A percentile compares a stretch with the other conserved stretches of the same genome.
These are phyloP conservation scores for Pteropus rufus DNA, from an alignment of 2,797 vertebrate species.

Conservation along the genomic window DNA sequence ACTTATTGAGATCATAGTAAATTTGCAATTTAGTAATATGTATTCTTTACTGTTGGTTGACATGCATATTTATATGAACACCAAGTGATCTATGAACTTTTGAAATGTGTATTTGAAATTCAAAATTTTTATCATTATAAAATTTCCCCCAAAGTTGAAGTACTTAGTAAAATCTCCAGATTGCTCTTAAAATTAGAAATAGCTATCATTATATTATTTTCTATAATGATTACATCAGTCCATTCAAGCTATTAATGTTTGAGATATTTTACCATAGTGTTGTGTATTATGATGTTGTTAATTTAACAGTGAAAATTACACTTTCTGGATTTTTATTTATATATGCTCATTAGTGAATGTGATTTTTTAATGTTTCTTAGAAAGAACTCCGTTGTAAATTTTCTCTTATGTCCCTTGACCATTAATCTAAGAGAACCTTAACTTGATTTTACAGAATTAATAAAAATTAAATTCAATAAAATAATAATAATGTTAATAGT, in stretches of 20 bases:
- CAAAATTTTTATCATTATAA: neutral
- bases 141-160: neutral
- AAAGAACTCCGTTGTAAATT: neutral
- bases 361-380: neutral
- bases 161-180: neutral
- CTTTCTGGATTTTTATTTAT: neutral
- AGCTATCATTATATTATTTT: neutral
- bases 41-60: neutral
- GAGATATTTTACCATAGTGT: neutral
- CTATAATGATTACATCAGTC: neutral
- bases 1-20: neutral
- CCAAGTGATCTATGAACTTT: neutral
- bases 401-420: neutral
- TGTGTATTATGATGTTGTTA: neutral
- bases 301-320: neutral
- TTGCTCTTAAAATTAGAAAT: neutral
- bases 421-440: neutral
- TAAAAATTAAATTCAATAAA: neutral
- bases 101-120: neutral
- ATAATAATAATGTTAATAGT: neutral
- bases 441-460: neutral
- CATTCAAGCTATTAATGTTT: neutral
- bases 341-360: neutral
- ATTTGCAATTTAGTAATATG: constrained; percentile 9
- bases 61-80: neutral